These are phyloP conservation scores for human DNA, from an alignment of 2,113 vertebrate species.

Conservation along the genomic window GRCh38 chr5:109159501-109160000, in stretches of 20 bases:
- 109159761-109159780: conserved; percentile 31
- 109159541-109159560: not conserved
- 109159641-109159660: not conserved
- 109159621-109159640: not conserved
- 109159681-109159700: conserved; percentile 20
- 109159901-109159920: conserved; percentile 42
- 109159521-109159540: not conserved
- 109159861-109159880: not conserved
- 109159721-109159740: not conserved
- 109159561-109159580: not conserved
- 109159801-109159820: not conserved
- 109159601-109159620: not conserved
- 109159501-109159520: not conserved
- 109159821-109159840: not conserved
- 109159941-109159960: conserved; percentile 44
- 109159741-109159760: conserved; percentile 58
- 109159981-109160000: not conserved
- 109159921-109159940: conserved; percentile 28
- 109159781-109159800: not conserved
- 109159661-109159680: conserved; percentile 16
- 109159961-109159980: not conserved
- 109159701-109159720: conserved; percentile 41
- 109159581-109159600: not conserved
- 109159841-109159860: not conserved
- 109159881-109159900: not conserved